Evolutionary conservation across 1,140 invertebrate genomes (phyloP), one percentile per base, ranked within the genome.

Genomic region (Dendrolimus punctatus): DNA sequence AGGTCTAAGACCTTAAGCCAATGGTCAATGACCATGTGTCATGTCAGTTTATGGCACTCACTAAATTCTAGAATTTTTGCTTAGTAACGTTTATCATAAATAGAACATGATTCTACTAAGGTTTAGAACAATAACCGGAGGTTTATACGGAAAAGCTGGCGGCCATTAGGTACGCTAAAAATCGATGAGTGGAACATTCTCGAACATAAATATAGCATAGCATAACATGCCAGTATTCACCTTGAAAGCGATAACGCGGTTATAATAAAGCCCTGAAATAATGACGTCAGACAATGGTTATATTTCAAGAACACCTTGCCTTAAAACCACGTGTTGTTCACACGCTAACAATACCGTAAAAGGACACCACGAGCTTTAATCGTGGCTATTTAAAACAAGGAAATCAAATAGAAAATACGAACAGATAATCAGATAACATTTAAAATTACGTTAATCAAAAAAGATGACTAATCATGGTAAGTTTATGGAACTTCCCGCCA

Each of bases 121-220:
- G 23, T 23, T 23, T 23, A 23, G 23, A 23, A 23, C 23, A 23
- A 2, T 23, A 23, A 23, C 3, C 1, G 3, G 23, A 23, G 23
- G 23, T 23, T 23, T 23, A 23, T 23, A 3, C 9, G 9, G 46
- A 6, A 46, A 40, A 40, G 46, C 8, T 23, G 46, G 60, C 60
- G 43, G 68, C 60, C 58, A 62, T 62, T 53, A 64, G 51, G 42
- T 37, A 36, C 5, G 40, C 43, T 40, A 45, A 68, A n/a, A 63
- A 68, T 71, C 65, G 48, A 71, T 71, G 6, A 40, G 3, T 42
- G 39, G 65, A 71, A 71, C 7, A 40, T 67, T 70, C 64, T 64
- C 53, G 68, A 70, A 70, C 39, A 44, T 43, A 43, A 43, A 43
- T 43, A 8, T 6, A 43, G 6, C 42, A 43, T 5, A 9, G 8